Conservation (phyloP, 2,797 vertebrate genomes). For the Spinus pinus region DNA sequence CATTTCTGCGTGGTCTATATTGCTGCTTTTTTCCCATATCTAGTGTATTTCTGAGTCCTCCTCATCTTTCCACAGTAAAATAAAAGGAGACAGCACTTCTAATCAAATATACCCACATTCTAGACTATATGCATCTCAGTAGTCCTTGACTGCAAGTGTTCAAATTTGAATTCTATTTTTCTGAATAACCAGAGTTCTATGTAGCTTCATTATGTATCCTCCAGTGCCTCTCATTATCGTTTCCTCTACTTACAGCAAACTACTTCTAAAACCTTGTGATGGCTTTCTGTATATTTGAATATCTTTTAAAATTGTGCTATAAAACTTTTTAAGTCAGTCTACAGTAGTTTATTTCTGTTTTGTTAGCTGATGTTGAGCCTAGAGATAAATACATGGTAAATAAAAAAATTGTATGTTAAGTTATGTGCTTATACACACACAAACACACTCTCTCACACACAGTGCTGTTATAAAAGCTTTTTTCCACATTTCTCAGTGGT, state of each 20-base stretch:
- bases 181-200: background rate
- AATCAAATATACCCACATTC: background rate
- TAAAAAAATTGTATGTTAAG: background rate
- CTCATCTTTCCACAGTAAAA: background rate
- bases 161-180: background rate
- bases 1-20: background rate
- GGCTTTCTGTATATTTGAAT: background rate
- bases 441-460: fast-evolving
- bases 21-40: background rate
- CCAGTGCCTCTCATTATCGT: background rate
- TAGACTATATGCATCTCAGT: background rate
- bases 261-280: background rate
- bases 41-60: background rate
- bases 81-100: background rate
- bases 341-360: background rate
- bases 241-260: background rate
- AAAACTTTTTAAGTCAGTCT: background rate
- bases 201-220: background rate
- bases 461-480: background rate
- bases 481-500: background rate
- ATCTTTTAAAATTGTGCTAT: background rate
- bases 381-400: background rate
- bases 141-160: background rate
- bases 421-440: fast-evolving
- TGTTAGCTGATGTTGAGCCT: background rate